phyloP scores from a whole-genome alignment of 2,797 vertebrate genomes.

The Rhadinocentrus ornatus region DNA sequence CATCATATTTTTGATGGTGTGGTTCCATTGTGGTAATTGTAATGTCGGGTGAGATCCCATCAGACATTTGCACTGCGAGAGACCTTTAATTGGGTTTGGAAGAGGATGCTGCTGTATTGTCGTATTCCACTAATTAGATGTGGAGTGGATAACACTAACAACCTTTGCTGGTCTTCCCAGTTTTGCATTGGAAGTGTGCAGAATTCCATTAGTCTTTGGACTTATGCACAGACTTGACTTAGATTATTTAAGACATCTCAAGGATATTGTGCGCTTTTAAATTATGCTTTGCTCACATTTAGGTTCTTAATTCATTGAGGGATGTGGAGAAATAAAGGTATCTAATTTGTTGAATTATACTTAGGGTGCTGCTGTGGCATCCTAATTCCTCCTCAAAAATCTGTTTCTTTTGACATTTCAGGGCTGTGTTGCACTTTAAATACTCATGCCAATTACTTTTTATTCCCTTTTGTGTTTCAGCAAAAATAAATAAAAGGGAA shows the following conservation, averaged over 20 bases:
- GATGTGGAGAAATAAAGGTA: slow-evolving; percentile 14
- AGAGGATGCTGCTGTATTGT: slow-evolving; percentile 67
- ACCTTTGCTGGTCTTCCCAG: slow-evolving; percentile 48
- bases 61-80: slow-evolving; percentile 62
- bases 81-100: slow-evolving; percentile 73
- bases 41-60: slow-evolving; percentile 73
- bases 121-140: slow-evolving; percentile 77
- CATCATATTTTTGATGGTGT: slow-evolving; percentile 32
- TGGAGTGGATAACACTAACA: slow-evolving; percentile 63
- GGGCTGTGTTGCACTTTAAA: slow-evolving; percentile 23
- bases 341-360: slow-evolving; percentile 49
- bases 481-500: slow-evolving; percentile 24
- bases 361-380: slow-evolving; percentile 19
- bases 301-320: slow-evolving; percentile 19
- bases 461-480: slow-evolving; percentile 30
- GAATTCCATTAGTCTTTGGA: slow-evolving; percentile 60
- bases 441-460: slow-evolving; percentile 3
- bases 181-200: slow-evolving; percentile 41
- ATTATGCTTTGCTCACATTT: slow-evolving; percentile 43
- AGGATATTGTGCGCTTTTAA: slow-evolving; percentile 43
- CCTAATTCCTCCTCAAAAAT: slow-evolving; percentile 33
- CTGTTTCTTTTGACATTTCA: slow-evolving; percentile 25
- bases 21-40: slow-evolving; percentile 49
- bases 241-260: slow-evolving; percentile 52
- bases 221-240: slow-evolving; percentile 38